phyloP scores from a whole-genome alignment of 2,888 invertebrate genomes.

The Frankliniella intonsa region DNA sequence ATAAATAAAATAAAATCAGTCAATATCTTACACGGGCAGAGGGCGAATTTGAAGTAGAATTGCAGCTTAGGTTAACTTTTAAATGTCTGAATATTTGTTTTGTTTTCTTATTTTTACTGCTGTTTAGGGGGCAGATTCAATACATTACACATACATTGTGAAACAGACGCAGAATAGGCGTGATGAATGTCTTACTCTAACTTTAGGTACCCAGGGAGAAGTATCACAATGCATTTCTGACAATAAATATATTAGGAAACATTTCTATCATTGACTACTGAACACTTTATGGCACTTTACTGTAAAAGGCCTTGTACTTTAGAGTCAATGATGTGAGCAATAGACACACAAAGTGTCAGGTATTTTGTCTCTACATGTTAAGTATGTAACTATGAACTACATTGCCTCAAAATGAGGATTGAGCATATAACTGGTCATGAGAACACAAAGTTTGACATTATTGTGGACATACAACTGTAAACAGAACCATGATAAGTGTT shows the following conservation, averaged over 20 bases:
- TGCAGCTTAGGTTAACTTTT: too few species aligned
- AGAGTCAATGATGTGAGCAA: not conserved
- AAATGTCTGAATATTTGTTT: too few species aligned
- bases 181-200: too few species aligned
- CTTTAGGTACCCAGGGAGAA: not conserved
- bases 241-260: not conserved
- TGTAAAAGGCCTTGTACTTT: not conserved
- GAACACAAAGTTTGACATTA: not conserved
- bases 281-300: not conserved
- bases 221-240: constrained; percentile 5
- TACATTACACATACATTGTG: too few species aligned
- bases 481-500: not conserved
- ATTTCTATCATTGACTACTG: not conserved
- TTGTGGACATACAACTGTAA: not conserved
- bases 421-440: constrained; percentile 4
- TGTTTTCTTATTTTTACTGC: too few species aligned
- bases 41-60: too few species aligned
- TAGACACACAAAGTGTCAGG: not conserved
- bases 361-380: not conserved
- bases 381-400: not conserved
- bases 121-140: too few species aligned
- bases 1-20: too few species aligned
- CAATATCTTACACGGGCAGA: too few species aligned
- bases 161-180: too few species aligned
- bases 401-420: constrained; percentile 5